Base-by-base conservation (phyloP, 2,888 invertebrate genomes). In the Selenia dentaria region DNA sequence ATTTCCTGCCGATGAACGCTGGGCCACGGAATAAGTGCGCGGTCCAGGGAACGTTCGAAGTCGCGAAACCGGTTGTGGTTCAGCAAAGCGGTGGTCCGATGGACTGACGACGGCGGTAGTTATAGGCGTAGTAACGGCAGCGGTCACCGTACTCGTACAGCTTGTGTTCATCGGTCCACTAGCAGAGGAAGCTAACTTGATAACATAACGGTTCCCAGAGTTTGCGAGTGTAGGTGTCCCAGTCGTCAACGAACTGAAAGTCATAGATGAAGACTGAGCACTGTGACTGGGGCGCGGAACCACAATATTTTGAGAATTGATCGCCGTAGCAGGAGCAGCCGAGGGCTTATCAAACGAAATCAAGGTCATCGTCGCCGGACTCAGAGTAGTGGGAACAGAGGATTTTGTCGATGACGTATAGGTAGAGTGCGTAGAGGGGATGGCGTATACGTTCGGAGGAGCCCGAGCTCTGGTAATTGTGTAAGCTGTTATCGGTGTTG, bases 31-130 rank as follows among this genome's bases (percentile, higher is more conserved):
- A 20, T 45, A 34, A 0, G 33, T 51, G 9, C 52, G 50, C 25
- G 54, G 50, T 0, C 46, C 57, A 4, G 52, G 51, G 18, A 51
- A 54, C n/a, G 50, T 49, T 3, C 52, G 37, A 6, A 31, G 50
- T 1, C 29, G 28, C 2, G 36, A 10, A 4, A 14, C 16, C 6
- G 31, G 10, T 1, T 14, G 32, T 8, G 36, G 40, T 24, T 41
- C 47, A 11, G 27, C 4, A 9, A 47, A 47, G 0, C 10, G 16
- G 32, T 42, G 37, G 5, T 24, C 10, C 1, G 22, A 4, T 11
- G 41, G 32, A 28, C 10, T 34, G 13, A 37, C 1, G 9, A 9
- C n/a, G 2, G 47, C 33, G 1, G 36, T 37, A 1, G 47, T 37
- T 12, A 41, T 36, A 3, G 47, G 47, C 2, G 37, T 33, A 3